A percentile compares a stretch with the other conserved stretches of the same genome.
phyloP scores from a whole-genome alignment of 1,140 invertebrate species.

The Drosophila ohnishii region DNA sequence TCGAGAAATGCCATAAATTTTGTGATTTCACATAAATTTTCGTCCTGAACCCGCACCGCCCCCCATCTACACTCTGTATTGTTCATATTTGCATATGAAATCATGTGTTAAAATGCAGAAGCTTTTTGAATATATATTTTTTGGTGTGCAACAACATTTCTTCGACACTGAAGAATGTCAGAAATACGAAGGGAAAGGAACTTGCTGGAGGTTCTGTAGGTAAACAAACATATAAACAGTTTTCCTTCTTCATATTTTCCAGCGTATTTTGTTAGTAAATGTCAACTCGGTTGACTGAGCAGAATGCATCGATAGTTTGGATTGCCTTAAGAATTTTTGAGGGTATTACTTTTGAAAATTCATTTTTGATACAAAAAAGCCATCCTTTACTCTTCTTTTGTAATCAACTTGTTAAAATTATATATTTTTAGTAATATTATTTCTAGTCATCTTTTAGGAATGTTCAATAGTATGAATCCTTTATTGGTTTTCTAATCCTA shows the following conservation, averaged over 20 bases:
- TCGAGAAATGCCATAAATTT: constrained; percentile 70
- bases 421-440: no score
- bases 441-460: no score
- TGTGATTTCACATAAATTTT: constrained; percentile 76
- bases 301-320: constrained; percentile 28
- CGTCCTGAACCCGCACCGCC: constrained; percentile 1
- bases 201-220: background rate
- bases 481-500: no score
- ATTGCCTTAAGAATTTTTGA: background rate
- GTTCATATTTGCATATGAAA: constrained; percentile 79
- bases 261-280: constrained; percentile 31
- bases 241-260: constrained; percentile 28
- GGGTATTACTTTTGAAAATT: background rate
- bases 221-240: constrained; percentile 46
- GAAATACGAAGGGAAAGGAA: constrained; percentile 3
- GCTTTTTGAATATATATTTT: constrained; percentile 40
- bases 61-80: constrained; percentile 36
- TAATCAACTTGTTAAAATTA: no score
- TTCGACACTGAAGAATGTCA: constrained; percentile 6
- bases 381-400: no score
- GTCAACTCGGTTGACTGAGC: constrained; percentile 33
- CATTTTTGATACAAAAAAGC: background rate
- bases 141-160: constrained; percentile 51
- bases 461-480: no score
- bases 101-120: constrained; percentile 77